Percentiles rank a stretch among this genome's conserved stretches.
Conservation (phyloP, 2,797 vertebrate species). For the Ptychadena robeensis region DNA sequence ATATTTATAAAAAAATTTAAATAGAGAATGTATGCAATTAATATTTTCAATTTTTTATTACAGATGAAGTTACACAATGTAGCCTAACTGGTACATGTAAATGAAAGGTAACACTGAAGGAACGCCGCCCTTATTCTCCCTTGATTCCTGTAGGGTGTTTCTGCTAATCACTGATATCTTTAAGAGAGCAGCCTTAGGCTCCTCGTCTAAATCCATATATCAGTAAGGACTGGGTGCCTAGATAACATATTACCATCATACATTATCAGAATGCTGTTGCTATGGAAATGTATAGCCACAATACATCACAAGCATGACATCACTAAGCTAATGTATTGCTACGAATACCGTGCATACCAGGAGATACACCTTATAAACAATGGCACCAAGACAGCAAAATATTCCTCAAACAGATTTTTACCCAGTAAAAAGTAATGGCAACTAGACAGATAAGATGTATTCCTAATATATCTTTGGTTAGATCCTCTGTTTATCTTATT, state of each 20-base stretch:
- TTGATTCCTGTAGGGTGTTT: slow-evolving; percentile 30
- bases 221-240: slow-evolving; percentile 66
- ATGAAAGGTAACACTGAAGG: background rate
- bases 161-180: slow-evolving; percentile 53
- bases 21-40: background rate
- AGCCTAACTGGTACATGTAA: background rate
- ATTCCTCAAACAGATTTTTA: slow-evolving; percentile 31
- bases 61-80: background rate
- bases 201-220: slow-evolving; percentile 69
- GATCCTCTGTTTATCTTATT: slow-evolving; percentile 24
- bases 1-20: too few species aligned
- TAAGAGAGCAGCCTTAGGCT: slow-evolving; percentile 43
- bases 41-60: background rate
- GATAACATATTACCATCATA: slow-evolving; percentile 75
- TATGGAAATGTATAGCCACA: slow-evolving; percentile 77
- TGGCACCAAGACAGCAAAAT: slow-evolving; percentile 27
- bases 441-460: slow-evolving; percentile 34
- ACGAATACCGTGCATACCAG: slow-evolving; percentile 56
- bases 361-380: slow-evolving; percentile 48
- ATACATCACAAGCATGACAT: slow-evolving; percentile 74
- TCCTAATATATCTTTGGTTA: slow-evolving; percentile 17
- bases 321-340: slow-evolving; percentile 73
- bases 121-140: too few species aligned
- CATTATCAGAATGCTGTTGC: slow-evolving; percentile 77
- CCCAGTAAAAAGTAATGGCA: slow-evolving; percentile 19